Base-by-base conservation (phyloP, 2,888 invertebrate species). In the Neria commutata region DNA sequence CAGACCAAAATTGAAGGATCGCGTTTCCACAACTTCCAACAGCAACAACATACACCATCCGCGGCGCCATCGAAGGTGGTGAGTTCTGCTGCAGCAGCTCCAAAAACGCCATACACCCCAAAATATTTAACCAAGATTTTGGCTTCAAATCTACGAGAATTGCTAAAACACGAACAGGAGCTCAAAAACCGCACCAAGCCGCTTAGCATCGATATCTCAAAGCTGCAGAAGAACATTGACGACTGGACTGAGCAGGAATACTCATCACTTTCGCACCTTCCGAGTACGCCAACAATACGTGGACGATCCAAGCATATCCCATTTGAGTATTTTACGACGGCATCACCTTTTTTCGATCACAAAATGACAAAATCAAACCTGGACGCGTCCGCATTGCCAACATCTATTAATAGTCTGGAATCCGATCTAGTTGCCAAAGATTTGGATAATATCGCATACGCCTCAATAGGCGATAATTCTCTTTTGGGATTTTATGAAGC, bases 181-280 rank as follows among this genome's bases (percentile, higher is more conserved):
- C 61, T 65, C 0, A 74, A 72, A 48, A 67, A 72, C 8, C 67
- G 67, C 46, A 69, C 68, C 1, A 1, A 46, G 48, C 24, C 23
- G 45, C 52, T 58, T 3, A 73, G 72, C 1, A 89, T 91, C 69
- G 91, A 92, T 73, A 86, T 91, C 14, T 85, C 87, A 14, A 87
- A 88, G 72, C 81, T 93, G 34, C 92, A 92, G 75, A 90, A 91
- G 67, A 92, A 90, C 67, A 93, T 93, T 57, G 91, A 93, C 69
- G 89, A 89, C 63, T 93, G 93, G 93, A 93, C 92, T 0, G 89
- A 88, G 69, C 89, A 90, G 81, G 89, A 89, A 69, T 91, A 86
- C 76, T 86, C 88, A 0, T 84, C 83, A 63, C 68, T 81, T 16
- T 81, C 83, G 1, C 84, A 85, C 68, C 84, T 81, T 59, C 82